Base-by-base conservation (phyloP, 1,140 invertebrate genomes). In the Drosophila equinoxialis region DNA sequence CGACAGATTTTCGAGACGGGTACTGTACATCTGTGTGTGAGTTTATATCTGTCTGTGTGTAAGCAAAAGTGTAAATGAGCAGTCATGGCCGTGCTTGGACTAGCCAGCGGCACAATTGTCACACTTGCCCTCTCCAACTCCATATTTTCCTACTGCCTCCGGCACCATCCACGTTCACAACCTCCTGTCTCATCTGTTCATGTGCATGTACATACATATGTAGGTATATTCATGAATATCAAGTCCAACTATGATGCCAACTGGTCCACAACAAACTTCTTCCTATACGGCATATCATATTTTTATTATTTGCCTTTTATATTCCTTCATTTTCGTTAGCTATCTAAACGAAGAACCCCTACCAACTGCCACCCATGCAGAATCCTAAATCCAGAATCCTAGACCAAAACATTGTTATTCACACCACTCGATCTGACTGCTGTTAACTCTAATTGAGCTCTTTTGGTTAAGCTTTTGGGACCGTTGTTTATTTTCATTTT, bases 41-140 rank as follows among this genome's bases (percentile, higher is more conserved):
- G 60, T 45, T 39, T 55, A 33, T 48, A 35, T 69, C 30, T 61
- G 70, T 23, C 51, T 68, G 70, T 81, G 79, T 62, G 79, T 48
- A 13, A 33, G 57, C 57, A 75, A 77, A 79, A 82, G 84, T 89
- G 84, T 87, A 89, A 87, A 87, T 89, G 84, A 87, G 84, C 84
- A 89, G 80, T 84, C 74, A 77, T 72, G 79, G 74, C 71, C 81
- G 42, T 71, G 71, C 65, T 45, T 73, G 51, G 61, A 59, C 17
- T 65, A 77, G 80, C 84, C 77, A 70, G 71, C 74, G 84, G 84
- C 80, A 45, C 71, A 80, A 83, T 80, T 81, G 79, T 83, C 80
- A 83, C 84, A 80, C 71, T 68, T 78, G 70, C 45, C 37, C 42
- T 11, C 8, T n/a, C 20, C 23, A 10, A 6, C 35, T n/a, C 5